These are phyloP conservation scores for Mycteria americana DNA, from an alignment of 2,797 vertebrate genomes.

Conservation along the genomic window DNA sequence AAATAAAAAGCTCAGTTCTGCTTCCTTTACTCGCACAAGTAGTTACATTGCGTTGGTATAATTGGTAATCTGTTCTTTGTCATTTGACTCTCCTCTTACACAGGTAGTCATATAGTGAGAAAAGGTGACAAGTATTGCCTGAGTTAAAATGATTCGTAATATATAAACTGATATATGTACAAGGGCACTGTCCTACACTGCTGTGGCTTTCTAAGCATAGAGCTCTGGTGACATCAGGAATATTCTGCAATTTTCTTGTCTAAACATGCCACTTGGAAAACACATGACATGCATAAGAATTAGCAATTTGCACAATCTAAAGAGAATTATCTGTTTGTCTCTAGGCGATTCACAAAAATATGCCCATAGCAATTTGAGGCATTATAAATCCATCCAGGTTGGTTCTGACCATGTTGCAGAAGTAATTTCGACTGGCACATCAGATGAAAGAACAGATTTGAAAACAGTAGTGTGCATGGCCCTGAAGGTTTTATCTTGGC, in stretches of 20 bases:
- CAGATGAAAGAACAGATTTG: constrained; percentile 79
- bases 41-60: neutral
- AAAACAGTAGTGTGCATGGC: constrained; percentile 73
- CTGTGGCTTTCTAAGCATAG: neutral
- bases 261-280: constrained; percentile 65
- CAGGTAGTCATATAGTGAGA: neutral
- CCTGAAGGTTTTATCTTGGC: constrained; percentile 76
- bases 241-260: constrained; percentile 64
- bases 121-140: neutral
- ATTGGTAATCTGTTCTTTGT: neutral
- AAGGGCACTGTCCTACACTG: neutral
- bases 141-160: neutral
- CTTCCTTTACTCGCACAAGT: neutral
- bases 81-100: neutral
- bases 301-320: constrained; percentile 52
- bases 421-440: constrained; percentile 76
- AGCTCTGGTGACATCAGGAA: constrained; percentile 24
- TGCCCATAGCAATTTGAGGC: constrained; percentile 60
- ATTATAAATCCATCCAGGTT: constrained; percentile 72
- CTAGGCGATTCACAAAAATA: constrained; percentile 70
- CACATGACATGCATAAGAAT: constrained; percentile 62
- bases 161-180: neutral
- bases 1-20: neutral
- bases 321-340: constrained; percentile 70
- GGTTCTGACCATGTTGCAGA: constrained; percentile 76